These are phyloP conservation scores for Macrochelys suwanniensis DNA, from an alignment of 2,797 vertebrate genomes.

Conservation along the genomic window DNA sequence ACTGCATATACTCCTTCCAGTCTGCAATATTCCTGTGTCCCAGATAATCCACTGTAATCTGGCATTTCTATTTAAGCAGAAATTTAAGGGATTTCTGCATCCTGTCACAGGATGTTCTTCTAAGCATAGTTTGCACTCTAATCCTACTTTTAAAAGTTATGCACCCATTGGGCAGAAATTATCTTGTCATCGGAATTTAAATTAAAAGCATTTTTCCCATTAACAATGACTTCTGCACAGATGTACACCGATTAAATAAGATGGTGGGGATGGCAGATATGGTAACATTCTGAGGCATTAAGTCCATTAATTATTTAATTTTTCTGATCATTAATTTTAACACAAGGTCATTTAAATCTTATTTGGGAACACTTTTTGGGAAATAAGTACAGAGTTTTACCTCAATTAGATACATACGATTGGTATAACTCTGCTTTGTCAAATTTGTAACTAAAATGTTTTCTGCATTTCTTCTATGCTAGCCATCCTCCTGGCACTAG, in stretches of 20 bases:
- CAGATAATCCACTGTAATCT: conserved; percentile 26
- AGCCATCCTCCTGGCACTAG: not conserved
- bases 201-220: not conserved
- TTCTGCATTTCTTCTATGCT: not conserved
- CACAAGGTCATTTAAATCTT: not conserved
- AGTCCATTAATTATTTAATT: not conserved
- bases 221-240: not conserved
- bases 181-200: not conserved
- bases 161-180: not conserved
- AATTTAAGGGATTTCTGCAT: not conserved
- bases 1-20: no score
- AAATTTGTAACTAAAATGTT: not conserved
- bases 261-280: not conserved
- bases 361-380: not conserved
- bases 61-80: not conserved
- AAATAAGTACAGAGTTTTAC: not conserved
- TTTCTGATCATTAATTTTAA: not conserved
- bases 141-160: not conserved
- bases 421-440: not conserved
- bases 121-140: not conserved
- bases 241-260: not conserved
- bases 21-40: not conserved
- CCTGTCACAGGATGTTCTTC: not conserved
- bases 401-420: not conserved
- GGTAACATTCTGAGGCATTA: not conserved